These are phyloP conservation scores for Caenorhabditis macrosperma DNA, from an alignment of 2,888 invertebrate species.

Conservation along the genomic window DNA sequence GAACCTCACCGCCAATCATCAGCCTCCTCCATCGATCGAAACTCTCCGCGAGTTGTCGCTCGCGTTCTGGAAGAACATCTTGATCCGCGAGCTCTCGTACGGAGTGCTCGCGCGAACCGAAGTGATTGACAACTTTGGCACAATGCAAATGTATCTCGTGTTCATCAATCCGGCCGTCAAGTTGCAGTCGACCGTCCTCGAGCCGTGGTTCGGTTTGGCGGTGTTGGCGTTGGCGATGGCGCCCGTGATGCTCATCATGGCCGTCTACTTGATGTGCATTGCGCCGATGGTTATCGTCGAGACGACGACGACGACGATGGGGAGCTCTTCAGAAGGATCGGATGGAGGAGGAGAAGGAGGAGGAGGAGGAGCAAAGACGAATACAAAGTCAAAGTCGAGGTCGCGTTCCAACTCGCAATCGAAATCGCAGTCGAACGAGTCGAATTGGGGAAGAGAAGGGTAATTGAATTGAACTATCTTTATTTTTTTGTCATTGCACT, in stretches of 20 bases:
- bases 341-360: too few relatives aligned
- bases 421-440: too few relatives aligned
- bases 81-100: neutral
- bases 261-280: conserved; percentile 27
- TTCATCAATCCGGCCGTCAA: conserved; percentile 36
- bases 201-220: conserved; percentile 18
- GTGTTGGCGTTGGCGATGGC: neutral
- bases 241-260: conserved; percentile 1
- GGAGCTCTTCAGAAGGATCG: too few relatives aligned
- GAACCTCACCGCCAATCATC: neutral
- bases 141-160: conserved; percentile 30
- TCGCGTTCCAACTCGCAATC: too few relatives aligned
- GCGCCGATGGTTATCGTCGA: conserved; percentile 14
- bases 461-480: too few relatives aligned
- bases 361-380: too few relatives aligned
- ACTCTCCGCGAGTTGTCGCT: neutral
- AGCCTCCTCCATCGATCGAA: neutral
- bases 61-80: neutral
- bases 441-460: too few relatives aligned
- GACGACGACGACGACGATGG: too few relatives aligned
- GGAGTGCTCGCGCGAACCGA: neutral
- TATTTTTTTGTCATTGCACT: neutral
- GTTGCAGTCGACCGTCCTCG: conserved; percentile 18
- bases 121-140: neutral
- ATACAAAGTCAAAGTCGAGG: too few relatives aligned